A percentile compares a stretch with the other conserved stretches of the same genome.
phyloP scores from a whole-genome alignment of 2,797 vertebrate genomes.

The Ataeniobius toweri region DNA sequence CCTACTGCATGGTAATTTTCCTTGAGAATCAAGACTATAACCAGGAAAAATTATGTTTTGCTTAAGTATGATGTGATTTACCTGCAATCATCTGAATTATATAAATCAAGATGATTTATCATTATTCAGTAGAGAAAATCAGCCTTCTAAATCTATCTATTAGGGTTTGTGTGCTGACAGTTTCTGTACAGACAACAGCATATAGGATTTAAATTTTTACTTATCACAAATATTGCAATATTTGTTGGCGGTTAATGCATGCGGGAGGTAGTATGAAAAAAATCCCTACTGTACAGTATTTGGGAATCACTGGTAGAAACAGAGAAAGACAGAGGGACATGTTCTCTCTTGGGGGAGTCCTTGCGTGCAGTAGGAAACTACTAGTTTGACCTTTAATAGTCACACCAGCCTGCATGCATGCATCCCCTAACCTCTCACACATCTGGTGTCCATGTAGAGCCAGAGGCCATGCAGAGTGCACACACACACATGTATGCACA shows the following conservation, averaged over 20 bases:
- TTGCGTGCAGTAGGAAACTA: conserved; percentile 19
- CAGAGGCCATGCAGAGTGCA: conserved; percentile 39
- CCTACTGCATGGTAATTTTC: neutral
- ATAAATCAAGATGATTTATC: neutral
- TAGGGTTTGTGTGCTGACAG: neutral
- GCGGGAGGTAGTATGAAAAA: neutral
- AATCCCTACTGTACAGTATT: neutral
- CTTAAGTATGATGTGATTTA: neutral
- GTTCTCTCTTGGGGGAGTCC: conserved; percentile 13
- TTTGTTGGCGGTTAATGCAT: neutral
- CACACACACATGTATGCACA: conserved; percentile 13
- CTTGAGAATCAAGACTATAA: neutral
- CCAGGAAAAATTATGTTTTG: neutral
- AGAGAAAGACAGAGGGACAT: neutral
- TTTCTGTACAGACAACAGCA: neutral
- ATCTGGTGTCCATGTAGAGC: conserved; percentile 55
- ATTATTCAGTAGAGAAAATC: neutral
- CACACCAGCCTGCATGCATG: conserved; percentile 45
- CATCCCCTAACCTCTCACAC: conserved; percentile 43
- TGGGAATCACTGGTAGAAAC: neutral
- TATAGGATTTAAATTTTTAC: neutral
- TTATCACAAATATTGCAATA: neutral
- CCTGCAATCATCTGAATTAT: neutral
- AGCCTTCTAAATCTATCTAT: neutral
- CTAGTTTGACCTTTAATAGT: conserved; percentile 28